These are phyloP conservation scores for Cololabis saira DNA, from an alignment of 2,113 vertebrate genomes.

Conservation along the genomic window DNA sequence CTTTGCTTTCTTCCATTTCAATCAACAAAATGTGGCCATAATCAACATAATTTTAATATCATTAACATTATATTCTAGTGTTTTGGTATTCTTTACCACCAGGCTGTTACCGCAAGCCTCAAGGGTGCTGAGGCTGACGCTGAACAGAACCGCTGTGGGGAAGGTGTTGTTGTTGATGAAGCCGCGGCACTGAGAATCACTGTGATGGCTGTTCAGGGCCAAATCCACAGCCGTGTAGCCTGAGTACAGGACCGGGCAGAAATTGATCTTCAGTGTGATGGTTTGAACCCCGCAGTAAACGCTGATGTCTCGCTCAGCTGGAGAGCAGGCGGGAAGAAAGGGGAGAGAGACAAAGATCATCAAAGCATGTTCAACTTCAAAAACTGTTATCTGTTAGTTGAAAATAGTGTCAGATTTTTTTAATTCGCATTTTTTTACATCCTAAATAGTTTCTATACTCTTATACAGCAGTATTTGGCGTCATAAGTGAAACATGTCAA, in stretches of 20 bases:
- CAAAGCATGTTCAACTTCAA: not conserved
- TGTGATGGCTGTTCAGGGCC: constrained; percentile 91
- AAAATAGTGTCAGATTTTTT: no score
- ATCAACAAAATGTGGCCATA: constrained; percentile 11
- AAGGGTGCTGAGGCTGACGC: constrained; percentile 94
- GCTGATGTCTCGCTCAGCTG: constrained; percentile 93
- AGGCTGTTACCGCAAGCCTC: constrained; percentile 94
- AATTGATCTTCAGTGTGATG: constrained; percentile 98
- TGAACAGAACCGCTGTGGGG: constrained; percentile 94
- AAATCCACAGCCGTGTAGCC: constrained; percentile 93
- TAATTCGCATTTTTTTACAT: no score
- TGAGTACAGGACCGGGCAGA: constrained; percentile 96
- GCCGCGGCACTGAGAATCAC: constrained; percentile 91
- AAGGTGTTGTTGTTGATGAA: constrained; percentile 98
- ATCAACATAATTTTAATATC: constrained; percentile 8
- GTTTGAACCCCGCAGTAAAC: constrained; percentile 97
- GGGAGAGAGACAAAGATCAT: not conserved
- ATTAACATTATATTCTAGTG: not conserved
- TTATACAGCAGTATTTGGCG: no score
- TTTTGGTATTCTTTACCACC: constrained; percentile 83
- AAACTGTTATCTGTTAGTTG: no score
- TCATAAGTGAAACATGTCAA: no score
- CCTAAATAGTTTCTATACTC: no score
- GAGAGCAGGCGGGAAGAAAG: not conserved
- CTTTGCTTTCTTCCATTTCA: constrained; percentile 1